These are phyloP conservation scores for Elaphurus davidianus DNA, from an alignment of 2,113 vertebrate species.

Conservation along the genomic window DNA sequence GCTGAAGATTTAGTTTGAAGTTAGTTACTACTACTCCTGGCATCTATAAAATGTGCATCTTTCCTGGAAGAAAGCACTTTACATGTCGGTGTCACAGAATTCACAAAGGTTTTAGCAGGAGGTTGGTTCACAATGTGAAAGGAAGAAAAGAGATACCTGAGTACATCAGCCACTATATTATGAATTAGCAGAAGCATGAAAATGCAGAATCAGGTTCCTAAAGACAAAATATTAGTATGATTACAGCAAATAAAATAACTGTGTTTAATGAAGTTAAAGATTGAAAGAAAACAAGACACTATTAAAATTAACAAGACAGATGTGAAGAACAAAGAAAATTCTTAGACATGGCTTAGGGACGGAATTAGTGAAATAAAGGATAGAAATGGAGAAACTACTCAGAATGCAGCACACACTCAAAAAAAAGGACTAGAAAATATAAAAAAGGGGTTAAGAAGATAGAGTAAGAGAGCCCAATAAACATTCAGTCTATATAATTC, in stretches of 20 bases:
- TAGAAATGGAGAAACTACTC: not conserved
- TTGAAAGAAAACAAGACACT: not conserved
- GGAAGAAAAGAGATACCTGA: not conserved
- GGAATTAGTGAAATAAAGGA: not conserved
- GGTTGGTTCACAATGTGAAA: not conserved
- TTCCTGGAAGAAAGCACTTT: constrained; percentile 4
- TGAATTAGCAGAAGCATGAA: not conserved
- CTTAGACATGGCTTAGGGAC: not conserved
- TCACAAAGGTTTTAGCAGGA: not conserved
- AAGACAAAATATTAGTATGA: constrained; percentile 28
- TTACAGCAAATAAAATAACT: constrained; percentile 8
- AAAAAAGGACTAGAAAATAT: not conserved
- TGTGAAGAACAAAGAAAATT: constrained; percentile 24
- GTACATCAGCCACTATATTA: not conserved
- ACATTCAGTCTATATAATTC: not conserved
- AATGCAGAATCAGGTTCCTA: not conserved
- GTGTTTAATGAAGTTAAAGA: not conserved
- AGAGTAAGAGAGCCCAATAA: not conserved
- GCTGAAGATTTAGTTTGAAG: constrained; percentile 18
- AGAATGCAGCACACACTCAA: not conserved
- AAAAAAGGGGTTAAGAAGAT: not conserved
- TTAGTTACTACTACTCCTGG: not conserved
- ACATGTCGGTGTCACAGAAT: not conserved
- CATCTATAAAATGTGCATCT: constrained; percentile 6
- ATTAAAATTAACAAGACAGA: not conserved